These are phyloP conservation scores for Pseudorasbora parva DNA, from an alignment of 2,113 vertebrate species.

Conservation along the genomic window DNA sequence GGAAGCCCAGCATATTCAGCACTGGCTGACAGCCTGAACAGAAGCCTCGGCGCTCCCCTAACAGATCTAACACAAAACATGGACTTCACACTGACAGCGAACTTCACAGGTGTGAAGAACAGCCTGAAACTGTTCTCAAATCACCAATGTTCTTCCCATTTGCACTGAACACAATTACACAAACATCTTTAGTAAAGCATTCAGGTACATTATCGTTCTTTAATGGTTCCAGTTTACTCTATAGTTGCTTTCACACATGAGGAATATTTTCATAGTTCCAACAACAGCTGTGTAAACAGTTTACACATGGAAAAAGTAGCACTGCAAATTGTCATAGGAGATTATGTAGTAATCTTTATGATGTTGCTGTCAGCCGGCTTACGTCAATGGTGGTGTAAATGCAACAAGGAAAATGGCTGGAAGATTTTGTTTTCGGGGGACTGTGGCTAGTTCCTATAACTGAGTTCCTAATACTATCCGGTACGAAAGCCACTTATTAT, in stretches of 20 bases:
- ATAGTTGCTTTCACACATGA: too few species aligned
- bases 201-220: not conserved
- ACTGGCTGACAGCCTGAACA: conserved; percentile 32
- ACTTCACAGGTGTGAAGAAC: conserved; percentile 1
- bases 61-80: conserved; percentile 29
- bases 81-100: conserved; percentile 1
- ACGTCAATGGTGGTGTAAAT: too few species aligned
- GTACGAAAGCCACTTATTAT: not conserved
- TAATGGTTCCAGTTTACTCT: not conserved
- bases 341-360: too few species aligned
- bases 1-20: conserved; percentile 36
- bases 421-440: too few species aligned
- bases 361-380: too few species aligned
- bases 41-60: not conserved
- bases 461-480: not conserved
- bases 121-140: conserved; percentile 8
- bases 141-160: not conserved
- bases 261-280: too few species aligned
- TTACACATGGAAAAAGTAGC: too few species aligned
- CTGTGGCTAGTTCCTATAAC: too few species aligned
- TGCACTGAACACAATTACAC: not conserved
- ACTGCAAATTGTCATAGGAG: too few species aligned
- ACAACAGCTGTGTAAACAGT: too few species aligned
- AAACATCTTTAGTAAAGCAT: not conserved
- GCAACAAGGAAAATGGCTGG: too few species aligned